Conservation (phyloP, 2,888 invertebrate genomes). For the Liposcelis brunnea region DNA sequence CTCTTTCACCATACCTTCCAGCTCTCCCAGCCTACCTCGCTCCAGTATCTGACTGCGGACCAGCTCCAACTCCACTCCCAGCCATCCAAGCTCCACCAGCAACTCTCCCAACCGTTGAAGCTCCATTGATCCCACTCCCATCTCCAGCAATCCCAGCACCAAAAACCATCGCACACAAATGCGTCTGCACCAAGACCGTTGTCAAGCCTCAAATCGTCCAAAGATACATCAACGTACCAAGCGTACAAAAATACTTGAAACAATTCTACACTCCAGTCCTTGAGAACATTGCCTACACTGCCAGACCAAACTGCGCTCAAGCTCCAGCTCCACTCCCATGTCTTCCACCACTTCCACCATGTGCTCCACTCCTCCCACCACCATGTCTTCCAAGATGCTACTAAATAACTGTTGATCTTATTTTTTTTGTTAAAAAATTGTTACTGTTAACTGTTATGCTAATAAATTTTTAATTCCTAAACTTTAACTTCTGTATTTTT, state of each 20-base stretch:
- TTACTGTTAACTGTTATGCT: no score
- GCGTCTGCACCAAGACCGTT: conserved; percentile 2
- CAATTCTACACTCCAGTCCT: conserved; percentile 1
- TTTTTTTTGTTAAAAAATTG: no score
- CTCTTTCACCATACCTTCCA: not conserved
- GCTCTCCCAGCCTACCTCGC: not conserved
- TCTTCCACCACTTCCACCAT: not conserved
- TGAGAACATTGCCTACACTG: conserved; percentile 7
- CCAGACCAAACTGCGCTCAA: not conserved
- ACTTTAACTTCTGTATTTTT: no score
- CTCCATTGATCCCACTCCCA: conserved; percentile 3
- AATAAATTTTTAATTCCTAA: no score
- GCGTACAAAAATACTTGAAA: conserved; percentile 1
- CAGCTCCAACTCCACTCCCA: not conserved
- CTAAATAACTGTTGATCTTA: no score
- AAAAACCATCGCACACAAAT: conserved; percentile 4
- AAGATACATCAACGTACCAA: not conserved
- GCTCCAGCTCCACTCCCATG: not conserved
- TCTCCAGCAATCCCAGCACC: not conserved
- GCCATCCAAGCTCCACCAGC: not conserved
- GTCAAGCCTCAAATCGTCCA: conserved; percentile 6
- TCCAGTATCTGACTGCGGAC: conserved; percentile 5
- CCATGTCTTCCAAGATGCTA: no score
- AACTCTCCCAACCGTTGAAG: conserved; percentile 1
- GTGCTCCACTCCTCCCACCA: no score